A percentile compares a stretch with the other conserved stretches of the same genome.
Conservation (phyloP, 2,113 vertebrate species). For the Probosciger aterrimus region DNA sequence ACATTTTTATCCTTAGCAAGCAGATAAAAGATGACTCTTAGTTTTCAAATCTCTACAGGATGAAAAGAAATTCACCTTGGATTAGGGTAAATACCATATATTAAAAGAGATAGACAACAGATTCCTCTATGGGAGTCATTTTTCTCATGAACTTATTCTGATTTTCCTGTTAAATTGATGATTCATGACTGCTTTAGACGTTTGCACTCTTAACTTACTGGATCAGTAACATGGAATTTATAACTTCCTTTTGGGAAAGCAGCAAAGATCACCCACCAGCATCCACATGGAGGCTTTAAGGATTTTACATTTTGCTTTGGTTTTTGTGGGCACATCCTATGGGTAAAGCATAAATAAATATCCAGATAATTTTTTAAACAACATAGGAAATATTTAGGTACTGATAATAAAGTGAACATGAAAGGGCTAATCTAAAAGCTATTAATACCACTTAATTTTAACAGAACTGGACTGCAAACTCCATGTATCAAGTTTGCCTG, state of each 20-base stretch:
- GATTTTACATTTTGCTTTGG: background rate
- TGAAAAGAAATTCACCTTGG: slow-evolving; percentile 5
- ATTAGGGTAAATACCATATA: background rate
- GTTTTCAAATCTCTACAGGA: background rate
- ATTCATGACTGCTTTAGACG: slow-evolving; percentile 24
- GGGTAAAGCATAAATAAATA: background rate
- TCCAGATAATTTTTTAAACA: background rate
- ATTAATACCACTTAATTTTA: background rate
- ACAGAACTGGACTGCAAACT: background rate
- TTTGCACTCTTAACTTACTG: background rate
- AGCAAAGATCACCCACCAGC: background rate
- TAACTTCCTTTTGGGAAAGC: background rate
- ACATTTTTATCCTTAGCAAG: slow-evolving; percentile 14
- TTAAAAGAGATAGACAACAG: background rate
- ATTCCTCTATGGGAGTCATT: background rate
- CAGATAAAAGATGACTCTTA: background rate
- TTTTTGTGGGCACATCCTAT: background rate
- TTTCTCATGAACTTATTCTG: background rate
- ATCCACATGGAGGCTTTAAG: background rate
- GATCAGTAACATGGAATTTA: background rate
- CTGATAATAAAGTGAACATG: background rate
- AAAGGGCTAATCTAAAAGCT: background rate
- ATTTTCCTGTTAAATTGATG: background rate
- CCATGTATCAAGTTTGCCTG: background rate
- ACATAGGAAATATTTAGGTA: background rate